Evolutionary conservation across 2,888 invertebrate species (phyloP), one percentile per base, ranked within the genome.

Genomic region (Tipula lateralis): DNA sequence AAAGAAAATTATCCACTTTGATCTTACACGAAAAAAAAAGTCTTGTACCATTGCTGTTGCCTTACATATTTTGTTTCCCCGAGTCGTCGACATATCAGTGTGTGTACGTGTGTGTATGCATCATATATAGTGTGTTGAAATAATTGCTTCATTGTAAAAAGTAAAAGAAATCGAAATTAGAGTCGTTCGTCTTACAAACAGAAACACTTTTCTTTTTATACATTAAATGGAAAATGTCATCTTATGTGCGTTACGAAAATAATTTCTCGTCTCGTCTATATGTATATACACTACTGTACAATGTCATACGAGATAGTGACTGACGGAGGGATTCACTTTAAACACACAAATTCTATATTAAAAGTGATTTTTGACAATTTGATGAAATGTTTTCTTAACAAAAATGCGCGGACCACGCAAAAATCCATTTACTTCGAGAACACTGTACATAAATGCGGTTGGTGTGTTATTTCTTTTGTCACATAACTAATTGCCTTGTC

Each of bases 71-170:
- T n/a, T n/a, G n/a, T 66, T 66, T 66, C 24, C 66, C 24, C 3
- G 24, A 66, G 24, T 24, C 66, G 66, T 66, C 66, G 66, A 66
- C 66, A 24, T 24, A 24, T 39, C 2, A 13, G 9, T 66, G 9
- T 66, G 66, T 66, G 66, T 66, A 66, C 66, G 24, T 66, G n/a
- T n/a, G n/a, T n/a, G n/a, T n/a, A n/a, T n/a, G n/a, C n/a, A n/a
- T n/a, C n/a, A n/a, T n/a, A n/a, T n/a, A n/a, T n/a, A n/a, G n/a
- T 66, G 66, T 66, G 66, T 66, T 66, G 66, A 66, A 66, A 66
- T 66, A 9, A 66, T 66, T 66, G 19, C 66, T 66, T 66, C 66
- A 66, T 24, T 66, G 66, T 66, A 24, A 24, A 66, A 24, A 66
- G 24, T 50, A 50, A 66, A 12, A 66, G 19, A 19, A 50, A 24